Conservation (phyloP, 2,797 vertebrate genomes). For the Enteromius fasciolatus region DNA sequence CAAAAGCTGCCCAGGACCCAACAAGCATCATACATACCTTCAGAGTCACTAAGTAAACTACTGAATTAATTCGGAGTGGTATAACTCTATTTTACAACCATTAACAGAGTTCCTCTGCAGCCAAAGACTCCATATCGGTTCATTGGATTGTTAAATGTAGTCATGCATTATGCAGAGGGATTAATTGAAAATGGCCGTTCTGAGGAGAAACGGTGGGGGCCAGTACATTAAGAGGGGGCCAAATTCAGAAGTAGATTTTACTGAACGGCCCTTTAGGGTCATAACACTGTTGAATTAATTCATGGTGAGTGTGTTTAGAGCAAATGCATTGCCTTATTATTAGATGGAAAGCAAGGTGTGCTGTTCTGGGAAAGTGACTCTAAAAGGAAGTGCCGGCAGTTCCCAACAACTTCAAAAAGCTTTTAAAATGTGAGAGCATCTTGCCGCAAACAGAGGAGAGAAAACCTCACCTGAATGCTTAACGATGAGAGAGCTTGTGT, state of each 20-base stretch:
- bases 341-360: conserved; percentile 58
- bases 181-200: conserved; percentile 79
- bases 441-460: conserved; percentile 1
- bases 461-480: conserved; percentile 37
- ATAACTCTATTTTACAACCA: conserved; percentile 77
- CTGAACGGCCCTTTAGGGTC: conserved; percentile 76
- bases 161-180: conserved; percentile 80
- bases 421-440: conserved; percentile 43
- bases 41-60: conserved; percentile 52
- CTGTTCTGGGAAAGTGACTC: conserved; percentile 47
- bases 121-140: conserved; percentile 78
- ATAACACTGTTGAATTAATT: conserved; percentile 76
- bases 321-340: conserved; percentile 65
- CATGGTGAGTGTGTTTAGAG: conserved; percentile 65
- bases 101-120: conserved; percentile 74
- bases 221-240: conserved; percentile 72
- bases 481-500: conserved; percentile 11
- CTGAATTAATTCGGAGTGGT: conserved; percentile 67
- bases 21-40: conserved; percentile 47
- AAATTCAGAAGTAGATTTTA: conserved; percentile 77
- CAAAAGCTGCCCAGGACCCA: conserved; percentile 37
- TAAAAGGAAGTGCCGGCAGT: conserved; percentile 48
- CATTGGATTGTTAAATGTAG: conserved; percentile 83
- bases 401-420: conserved; percentile 47
- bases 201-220: conserved; percentile 60